Evolutionary conservation across 2,797 vertebrate species (phyloP).

Genomic region (Falco naumanni): DNA sequence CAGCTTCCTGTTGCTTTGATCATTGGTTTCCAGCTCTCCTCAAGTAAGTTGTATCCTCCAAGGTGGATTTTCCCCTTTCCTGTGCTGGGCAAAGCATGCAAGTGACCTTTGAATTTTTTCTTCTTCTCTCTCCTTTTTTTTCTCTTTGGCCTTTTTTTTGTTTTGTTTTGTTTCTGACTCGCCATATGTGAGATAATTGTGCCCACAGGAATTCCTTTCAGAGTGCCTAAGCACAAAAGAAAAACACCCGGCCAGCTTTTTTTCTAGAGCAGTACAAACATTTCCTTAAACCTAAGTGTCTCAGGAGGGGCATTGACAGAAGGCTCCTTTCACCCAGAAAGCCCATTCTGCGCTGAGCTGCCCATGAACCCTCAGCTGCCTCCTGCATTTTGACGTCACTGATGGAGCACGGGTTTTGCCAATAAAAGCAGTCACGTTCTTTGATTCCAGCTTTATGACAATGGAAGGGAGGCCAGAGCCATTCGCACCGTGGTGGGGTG

Average conservation of each 20-base stretch:
- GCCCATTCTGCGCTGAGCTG: neutral
- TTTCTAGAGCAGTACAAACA: slow-evolving; percentile 79
- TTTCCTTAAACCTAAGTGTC: slow-evolving; percentile 82
- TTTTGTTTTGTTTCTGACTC: slow-evolving; percentile 73
- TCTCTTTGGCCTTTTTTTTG: neutral
- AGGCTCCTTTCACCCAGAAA: slow-evolving; percentile 78
- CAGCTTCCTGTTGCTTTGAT: slow-evolving; percentile 36
- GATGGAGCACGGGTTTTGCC: slow-evolving; percentile 71
- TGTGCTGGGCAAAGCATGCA: slow-evolving; percentile 70
- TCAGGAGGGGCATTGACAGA: slow-evolving; percentile 77
- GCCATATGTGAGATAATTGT: slow-evolving; percentile 81
- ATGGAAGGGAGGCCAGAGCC: slow-evolving; percentile 57
- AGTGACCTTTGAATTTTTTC: slow-evolving; percentile 64
- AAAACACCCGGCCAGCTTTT: slow-evolving; percentile 78
- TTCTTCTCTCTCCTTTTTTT: neutral
- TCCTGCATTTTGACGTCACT: slow-evolving; percentile 68
- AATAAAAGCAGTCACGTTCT: slow-evolving; percentile 76
- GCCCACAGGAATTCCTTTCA: slow-evolving; percentile 79
- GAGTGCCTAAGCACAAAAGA: slow-evolving; percentile 81
- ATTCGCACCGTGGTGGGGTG: slow-evolving; percentile 55
- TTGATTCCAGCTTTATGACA: slow-evolving; percentile 75
- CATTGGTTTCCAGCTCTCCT: slow-evolving; percentile 37
- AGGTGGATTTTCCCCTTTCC: slow-evolving; percentile 76
- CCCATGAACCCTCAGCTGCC: slow-evolving; percentile 32
- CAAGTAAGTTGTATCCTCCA: slow-evolving; percentile 52